Percentiles rank a stretch among this genome's conserved stretches.
phyloP scores from a whole-genome alignment of 2,797 vertebrate genomes.

The Sebastiscus albofasciatus region DNA sequence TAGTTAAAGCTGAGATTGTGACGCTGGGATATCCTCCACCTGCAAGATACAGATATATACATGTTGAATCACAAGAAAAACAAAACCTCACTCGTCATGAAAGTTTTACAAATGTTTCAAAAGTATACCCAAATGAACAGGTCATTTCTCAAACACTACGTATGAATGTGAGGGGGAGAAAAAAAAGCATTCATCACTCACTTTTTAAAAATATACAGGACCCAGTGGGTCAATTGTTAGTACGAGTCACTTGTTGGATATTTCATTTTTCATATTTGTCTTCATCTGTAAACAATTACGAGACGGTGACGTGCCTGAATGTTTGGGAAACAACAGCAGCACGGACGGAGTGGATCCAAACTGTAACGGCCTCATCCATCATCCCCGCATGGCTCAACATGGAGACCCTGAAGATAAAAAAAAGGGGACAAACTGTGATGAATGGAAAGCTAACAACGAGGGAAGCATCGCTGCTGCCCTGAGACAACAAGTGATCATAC shows the following conservation, averaged over 20 bases:
- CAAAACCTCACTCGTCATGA: conserved; percentile 1
- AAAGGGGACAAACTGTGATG: conserved; percentile 9
- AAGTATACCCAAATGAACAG: background rate
- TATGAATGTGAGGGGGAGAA: background rate
- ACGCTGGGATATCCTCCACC: background rate
- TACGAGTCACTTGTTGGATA: background rate
- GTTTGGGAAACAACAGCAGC: conserved; percentile 33
- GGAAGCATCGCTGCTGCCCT: conserved; percentile 4
- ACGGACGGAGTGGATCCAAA: conserved; percentile 11
- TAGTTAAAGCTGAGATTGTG: background rate
- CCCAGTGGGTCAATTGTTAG: background rate
- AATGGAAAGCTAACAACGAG: conserved; percentile 16
- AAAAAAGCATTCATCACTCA: background rate
- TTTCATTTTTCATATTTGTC: conserved; percentile 8
- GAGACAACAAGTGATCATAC: background rate
- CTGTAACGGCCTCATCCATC: conserved; percentile 38
- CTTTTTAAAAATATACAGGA: background rate
- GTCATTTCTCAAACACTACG: background rate
- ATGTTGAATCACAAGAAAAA: background rate
- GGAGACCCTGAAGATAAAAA: conserved; percentile 24
- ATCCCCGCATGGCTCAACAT: conserved; percentile 20
- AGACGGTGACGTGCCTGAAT: background rate
- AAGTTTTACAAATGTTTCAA: background rate
- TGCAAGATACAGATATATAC: background rate
- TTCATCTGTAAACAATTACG: conserved; percentile 42